Conservation (phyloP, 2,113 vertebrate species). For the Micronycteris hirsuta region DNA sequence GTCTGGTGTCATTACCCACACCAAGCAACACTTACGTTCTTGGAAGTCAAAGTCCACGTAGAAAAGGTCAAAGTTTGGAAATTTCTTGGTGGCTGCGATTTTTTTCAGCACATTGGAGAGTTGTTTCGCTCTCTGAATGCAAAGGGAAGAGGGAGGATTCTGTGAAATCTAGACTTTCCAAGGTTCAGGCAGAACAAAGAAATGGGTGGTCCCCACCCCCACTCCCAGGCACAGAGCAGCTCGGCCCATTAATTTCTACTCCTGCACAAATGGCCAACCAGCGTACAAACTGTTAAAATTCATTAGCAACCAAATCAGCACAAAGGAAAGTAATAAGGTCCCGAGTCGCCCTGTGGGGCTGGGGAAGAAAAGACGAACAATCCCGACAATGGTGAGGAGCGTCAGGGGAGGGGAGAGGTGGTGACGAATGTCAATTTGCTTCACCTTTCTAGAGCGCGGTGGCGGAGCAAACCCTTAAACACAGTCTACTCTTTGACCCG, state of each 20-base stretch:
- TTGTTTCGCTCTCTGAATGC: conserved; percentile 80
- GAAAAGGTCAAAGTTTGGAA: conserved; percentile 78
- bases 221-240: neutral
- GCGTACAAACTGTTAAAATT: neutral
- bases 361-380: neutral
- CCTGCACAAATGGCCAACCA: neutral
- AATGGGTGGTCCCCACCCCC: neutral
- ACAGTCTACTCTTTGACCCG: neutral
- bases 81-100: conserved; percentile 77
- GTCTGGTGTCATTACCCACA: neutral
- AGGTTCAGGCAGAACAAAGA: conserved; percentile 32
- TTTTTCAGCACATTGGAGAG: conserved; percentile 80
- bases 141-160: neutral
- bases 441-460: neutral
- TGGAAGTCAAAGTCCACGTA: conserved; percentile 81
- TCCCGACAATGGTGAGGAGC: neutral
- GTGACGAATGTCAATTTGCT: neutral
- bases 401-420: neutral
- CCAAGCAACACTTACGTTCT: conserved; percentile 78
- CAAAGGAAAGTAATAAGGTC: neutral
- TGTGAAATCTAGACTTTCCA: neutral
- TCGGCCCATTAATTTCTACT: neutral
- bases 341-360: neutral
- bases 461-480: neutral
- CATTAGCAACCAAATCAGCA: conserved; percentile 17